Base-by-base conservation (phyloP, 2,113 vertebrate genomes). In the Typhlomys cinereus region DNA sequence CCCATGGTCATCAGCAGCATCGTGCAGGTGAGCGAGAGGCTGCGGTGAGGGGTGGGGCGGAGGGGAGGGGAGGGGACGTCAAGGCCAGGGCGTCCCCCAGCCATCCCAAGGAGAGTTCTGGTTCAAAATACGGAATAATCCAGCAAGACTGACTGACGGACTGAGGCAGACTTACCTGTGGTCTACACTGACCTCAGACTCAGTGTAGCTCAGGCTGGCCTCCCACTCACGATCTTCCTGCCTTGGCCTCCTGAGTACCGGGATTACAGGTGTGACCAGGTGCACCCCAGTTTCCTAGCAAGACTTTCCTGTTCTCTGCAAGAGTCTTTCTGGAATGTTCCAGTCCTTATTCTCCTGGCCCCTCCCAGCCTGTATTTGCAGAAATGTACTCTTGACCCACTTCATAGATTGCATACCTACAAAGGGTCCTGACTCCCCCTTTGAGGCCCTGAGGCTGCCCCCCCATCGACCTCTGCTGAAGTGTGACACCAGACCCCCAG, bases 1-100 rank as follows among this genome's bases (percentile, higher is more conserved):
- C 99, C 99, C 0, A 99, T 99, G 99, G 99, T 99, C 95, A 99
- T 99, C 97, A 99, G 99, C 97, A 99, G 98, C 91, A 98, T 99
- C 23, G 99, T 99, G 81, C 99, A 99, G 94, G 98, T 98, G 97
- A 4, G 0, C 14, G 17, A 21, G 0, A 61, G 59, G 20, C 59
- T 27, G 59, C n/a, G 59, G 25, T 57, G 54, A 4, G 15, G 54
- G n/a, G 48, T 64, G 6, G 5, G n/a, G 18, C 46, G 29, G 46
- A 17, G 80, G 39, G 29, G 41, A 11, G 41, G 46, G 46, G 50
- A 34, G 8, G 62, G 36, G n/a, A 48, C 57, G 21, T 13, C n/a
- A n/a, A n/a, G n/a, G n/a, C n/a, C n/a, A 23, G 44, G 61, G 80
- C 18, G 13, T 66, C 80, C 36, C 27, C 18, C 54, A 59, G 44